Base-by-base conservation (phyloP, 35 echinoderm and acorn worm species). In the Heliocidaris erythrogramma region DNA sequence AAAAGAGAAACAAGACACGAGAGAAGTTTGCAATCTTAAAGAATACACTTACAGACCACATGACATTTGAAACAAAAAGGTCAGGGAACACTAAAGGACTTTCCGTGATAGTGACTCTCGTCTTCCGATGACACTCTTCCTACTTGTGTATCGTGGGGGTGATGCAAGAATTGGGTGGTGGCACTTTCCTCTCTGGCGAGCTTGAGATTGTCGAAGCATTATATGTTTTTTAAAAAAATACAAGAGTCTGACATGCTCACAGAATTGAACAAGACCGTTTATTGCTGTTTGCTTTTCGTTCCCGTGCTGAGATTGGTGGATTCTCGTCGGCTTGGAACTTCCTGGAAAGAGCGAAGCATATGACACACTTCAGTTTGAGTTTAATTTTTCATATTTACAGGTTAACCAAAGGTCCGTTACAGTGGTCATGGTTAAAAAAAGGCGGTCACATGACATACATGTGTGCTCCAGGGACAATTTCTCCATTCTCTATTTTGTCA, bases 311-410 rank as follows among this genome's bases (percentile, higher is more conserved):
- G 87, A 95, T 96, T 13, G 97, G 96, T 31, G 97, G 97, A 31
- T 98, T 98, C 85, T 98, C 94, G 30, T 97, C 97, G 29, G 93
- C 94, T 97, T 98, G 96, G 90, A 98, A 98, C 86, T 94, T 95
- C 88, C 97, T 98, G 94, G 24, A 96, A 93, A 94, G 18, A 92
- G 30, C 91, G 86, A 65, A 56, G 84, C 31, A 18, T 1, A 47
- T 47, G 65, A 78, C 21, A 78, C 65, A 21, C 27, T 24, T n/a
- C 65, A 5, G 52, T 56, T 8, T 56, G 9, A 56, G 14, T 56
- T 11, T 56, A 0, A 56, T 9, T 10, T 56, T 52, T 52, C 12
- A 42, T 42, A 42, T 42, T 1, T 42, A 42, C 35, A 42, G 35
- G 35, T 42, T 42, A 42, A 42, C 35, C 35, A 42, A 42, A 42